A percentile compares a stretch with the other conserved stretches of the same genome.
phyloP scores from a whole-genome alignment of 2,888 invertebrate species.

The Lycocerus yunnanus region DNA sequence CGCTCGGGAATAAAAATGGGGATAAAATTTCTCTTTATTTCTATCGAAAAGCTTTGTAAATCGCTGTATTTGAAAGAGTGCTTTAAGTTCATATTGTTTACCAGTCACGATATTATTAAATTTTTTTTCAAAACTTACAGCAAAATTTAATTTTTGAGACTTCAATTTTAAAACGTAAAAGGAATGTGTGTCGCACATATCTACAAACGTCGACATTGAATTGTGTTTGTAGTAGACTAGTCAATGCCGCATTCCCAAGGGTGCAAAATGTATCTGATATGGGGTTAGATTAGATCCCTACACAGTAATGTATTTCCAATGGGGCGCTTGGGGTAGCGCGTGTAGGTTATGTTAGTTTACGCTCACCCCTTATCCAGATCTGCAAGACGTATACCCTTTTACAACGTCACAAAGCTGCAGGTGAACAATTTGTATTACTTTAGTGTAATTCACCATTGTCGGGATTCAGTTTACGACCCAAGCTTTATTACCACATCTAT shows the following conservation, averaged over 20 bases:
- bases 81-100: neutral
- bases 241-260: conserved; percentile 43
- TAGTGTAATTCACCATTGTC: conserved; percentile 14
- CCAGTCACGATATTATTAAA: neutral
- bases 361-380: conserved; percentile 27
- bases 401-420: conserved; percentile 26
- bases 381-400: conserved; percentile 22
- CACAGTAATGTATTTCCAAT: conserved; percentile 49
- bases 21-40: neutral
- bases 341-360: conserved; percentile 29
- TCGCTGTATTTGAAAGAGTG: neutral
- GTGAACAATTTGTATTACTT: conserved; percentile 30
- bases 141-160: neutral
- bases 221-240: conserved; percentile 45
- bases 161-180: neutral
- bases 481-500: conserved; percentile 1
- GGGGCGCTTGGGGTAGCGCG: conserved; percentile 37
- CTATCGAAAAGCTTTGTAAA: neutral
- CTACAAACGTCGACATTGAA: conserved; percentile 28
- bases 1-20: neutral
- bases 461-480: neutral
- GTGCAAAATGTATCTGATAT: conserved; percentile 45
- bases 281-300: conserved; percentile 42
- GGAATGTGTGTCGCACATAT: neutral
- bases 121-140: neutral